phyloP scores from a whole-genome alignment of 2,113 vertebrate genomes.

The Dasyprocta punctata region DNA sequence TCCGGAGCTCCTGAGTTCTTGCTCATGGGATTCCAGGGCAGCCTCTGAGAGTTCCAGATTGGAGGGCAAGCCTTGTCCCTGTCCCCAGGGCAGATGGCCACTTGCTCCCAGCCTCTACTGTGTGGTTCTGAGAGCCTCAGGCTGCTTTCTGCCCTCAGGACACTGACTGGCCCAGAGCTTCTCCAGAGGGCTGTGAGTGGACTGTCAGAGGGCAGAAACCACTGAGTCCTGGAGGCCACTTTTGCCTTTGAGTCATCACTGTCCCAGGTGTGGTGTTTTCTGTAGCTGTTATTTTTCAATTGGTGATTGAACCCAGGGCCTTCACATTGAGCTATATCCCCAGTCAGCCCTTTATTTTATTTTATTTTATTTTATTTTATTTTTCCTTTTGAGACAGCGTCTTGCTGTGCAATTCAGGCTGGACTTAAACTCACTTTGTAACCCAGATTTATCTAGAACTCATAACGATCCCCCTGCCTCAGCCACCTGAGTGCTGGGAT shows the following conservation, averaged over 20 bases:
- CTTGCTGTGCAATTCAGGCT: too few species aligned
- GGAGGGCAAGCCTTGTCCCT: background rate
- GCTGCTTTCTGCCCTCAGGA: background rate
- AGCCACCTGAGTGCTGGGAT: too few species aligned
- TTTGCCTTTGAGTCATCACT: background rate
- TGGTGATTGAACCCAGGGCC: background rate
- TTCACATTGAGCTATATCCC: background rate
- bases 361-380: background rate
- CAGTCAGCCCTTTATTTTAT: background rate
- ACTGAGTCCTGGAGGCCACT: rapidly evolving
- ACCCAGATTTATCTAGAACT: too few species aligned
- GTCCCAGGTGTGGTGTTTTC: background rate
- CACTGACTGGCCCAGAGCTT: background rate
- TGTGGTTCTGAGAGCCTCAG: rapidly evolving
- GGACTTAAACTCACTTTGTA: too few species aligned
- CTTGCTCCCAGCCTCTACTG: background rate
- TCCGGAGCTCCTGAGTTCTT: background rate
- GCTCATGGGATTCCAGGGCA: background rate
- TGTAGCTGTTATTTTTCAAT: background rate
- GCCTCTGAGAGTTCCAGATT: rapidly evolving
- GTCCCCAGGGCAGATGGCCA: too few species aligned
- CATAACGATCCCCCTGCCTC: too few species aligned
- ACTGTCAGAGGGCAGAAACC: rapidly evolving
- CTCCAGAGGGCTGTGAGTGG: background rate
- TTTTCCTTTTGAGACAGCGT: background rate